A percentile compares a stretch with the other conserved stretches of the same genome.
Conservation (phyloP, 2,113 vertebrate genomes). For the Xiphophorus hellerii region DNA sequence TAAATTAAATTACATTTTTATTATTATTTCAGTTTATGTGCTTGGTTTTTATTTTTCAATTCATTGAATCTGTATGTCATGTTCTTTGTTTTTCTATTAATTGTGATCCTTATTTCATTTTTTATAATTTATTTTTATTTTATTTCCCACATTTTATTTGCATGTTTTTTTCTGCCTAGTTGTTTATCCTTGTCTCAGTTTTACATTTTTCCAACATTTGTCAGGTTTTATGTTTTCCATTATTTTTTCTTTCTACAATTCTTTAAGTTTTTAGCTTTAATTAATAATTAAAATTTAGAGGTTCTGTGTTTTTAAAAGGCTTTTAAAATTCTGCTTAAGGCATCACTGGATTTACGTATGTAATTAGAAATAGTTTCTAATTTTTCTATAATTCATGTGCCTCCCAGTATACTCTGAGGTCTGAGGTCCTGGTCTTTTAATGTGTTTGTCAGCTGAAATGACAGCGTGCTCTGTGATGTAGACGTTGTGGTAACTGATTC, state of each 20-base stretch:
- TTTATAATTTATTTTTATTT: not conserved
- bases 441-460: slow-evolving; percentile 20
- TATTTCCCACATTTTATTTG: no score
- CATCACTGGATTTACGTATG: not conserved
- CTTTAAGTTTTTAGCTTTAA: no score
- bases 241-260: not conserved
- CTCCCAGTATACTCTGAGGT: not conserved
- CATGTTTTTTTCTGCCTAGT: no score
- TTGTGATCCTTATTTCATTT: not conserved
- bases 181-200: not conserved
- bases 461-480: slow-evolving; percentile 31
- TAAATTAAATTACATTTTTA: not conserved
- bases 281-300: no score
- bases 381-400: not conserved
- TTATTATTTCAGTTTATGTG: not conserved
- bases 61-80: not conserved
- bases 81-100: not conserved
- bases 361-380: not conserved
- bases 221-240: not conserved
- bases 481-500: slow-evolving; percentile 64
- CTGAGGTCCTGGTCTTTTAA: slow-evolving; percentile 3
- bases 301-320: not conserved
- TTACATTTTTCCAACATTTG: not conserved
- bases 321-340: not conserved
- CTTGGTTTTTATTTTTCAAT: no score